These are phyloP conservation scores for Catalaphyllia jardinei DNA, from an alignment of 64 coral and sea anemone species.

Conservation along the genomic window DNA sequence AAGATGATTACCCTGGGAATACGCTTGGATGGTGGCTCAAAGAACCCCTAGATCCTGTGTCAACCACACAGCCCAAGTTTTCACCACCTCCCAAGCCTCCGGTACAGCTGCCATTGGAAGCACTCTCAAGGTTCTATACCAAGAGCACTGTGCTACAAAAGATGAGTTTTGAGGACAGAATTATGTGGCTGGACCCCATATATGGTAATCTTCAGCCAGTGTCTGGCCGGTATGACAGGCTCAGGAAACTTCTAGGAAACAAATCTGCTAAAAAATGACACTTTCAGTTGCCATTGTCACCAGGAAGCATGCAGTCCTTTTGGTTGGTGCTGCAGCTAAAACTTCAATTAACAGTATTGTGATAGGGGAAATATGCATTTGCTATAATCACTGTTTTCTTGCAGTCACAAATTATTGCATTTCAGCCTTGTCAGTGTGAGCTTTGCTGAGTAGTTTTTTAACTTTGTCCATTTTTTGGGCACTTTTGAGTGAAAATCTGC, in stretches of 20 bases:
- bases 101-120: conserved; percentile 81
- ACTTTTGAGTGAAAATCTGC: too few species aligned
- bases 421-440: too few species aligned
- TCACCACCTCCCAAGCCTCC: conserved; percentile 75
- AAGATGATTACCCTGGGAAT: conserved; percentile 30
- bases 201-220: conserved; percentile 84
- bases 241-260: conserved; percentile 75
- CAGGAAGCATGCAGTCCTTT: not conserved
- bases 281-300: not conserved
- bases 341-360: too few species aligned
- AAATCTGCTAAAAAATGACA: conserved; percentile 39
- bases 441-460: too few species aligned
- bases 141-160: conserved; percentile 86
- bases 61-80: conserved; percentile 35
- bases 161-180: conserved; percentile 88
- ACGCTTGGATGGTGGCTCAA: conserved; percentile 76
- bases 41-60: conserved; percentile 53
- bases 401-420: too few species aligned
- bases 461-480: too few species aligned
- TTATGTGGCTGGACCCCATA: conserved; percentile 93
- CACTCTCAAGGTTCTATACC: conserved; percentile 88
- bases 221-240: conserved; percentile 84
- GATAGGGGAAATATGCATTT: too few species aligned
- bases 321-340: too few species aligned
- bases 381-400: too few species aligned